Evolutionary conservation across 2,113 vertebrate species (phyloP).

Genomic region (Daboia siamensis): DNA sequence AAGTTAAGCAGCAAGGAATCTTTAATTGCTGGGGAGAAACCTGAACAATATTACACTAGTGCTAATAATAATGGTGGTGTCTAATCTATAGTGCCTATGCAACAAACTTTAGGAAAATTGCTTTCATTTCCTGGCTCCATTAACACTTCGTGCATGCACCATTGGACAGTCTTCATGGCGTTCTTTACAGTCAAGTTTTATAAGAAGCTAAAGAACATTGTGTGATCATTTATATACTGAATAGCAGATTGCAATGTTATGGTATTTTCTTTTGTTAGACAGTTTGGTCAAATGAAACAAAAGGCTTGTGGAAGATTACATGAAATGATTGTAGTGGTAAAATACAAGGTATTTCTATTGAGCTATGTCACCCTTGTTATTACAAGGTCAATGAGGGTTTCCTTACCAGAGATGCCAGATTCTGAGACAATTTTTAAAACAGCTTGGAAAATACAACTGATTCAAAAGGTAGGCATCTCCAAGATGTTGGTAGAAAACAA

Average conservation of each 20-base stretch:
- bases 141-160: neutral
- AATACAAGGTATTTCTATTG: neutral
- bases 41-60: neutral
- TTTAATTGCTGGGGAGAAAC: conserved; percentile 59
- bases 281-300: neutral
- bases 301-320: neutral
- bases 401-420: neutral
- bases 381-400: neutral
- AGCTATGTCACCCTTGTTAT: neutral
- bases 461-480: neutral
- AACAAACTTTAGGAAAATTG: conserved; percentile 5
- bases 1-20: conserved; percentile 70
- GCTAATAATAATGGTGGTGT: conserved; percentile 3
- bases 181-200: neutral
- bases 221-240: neutral
- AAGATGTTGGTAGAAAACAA: neutral
- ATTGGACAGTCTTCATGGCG: neutral
- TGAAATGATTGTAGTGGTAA: neutral
- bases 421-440: neutral
- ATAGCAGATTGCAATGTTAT: neutral
- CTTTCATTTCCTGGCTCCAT: neutral
- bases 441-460: neutral
- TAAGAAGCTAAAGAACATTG: neutral
- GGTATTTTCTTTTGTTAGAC: neutral
- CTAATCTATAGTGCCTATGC: neutral